Evolutionary conservation across 30 jellyfish, hydroid and myxozoan genomes (phyloP).

Genomic region (Mastigias papua): DNA sequence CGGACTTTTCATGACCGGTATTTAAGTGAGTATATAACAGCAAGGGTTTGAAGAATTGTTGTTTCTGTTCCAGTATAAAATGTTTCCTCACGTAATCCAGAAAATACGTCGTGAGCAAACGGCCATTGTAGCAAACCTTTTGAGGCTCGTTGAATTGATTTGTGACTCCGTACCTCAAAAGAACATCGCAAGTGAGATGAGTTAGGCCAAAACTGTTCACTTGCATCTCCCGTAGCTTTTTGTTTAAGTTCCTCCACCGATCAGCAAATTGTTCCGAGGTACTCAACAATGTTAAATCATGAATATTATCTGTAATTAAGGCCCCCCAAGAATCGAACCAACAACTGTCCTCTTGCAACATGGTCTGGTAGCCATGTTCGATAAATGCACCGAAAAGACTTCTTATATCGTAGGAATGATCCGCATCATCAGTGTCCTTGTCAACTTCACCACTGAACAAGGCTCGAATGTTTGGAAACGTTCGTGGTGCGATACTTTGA

Average conservation of each 20-base stretch:
- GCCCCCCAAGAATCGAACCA: slow-evolving; percentile 99
- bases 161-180: slow-evolving; percentile 88
- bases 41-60: slow-evolving; percentile 53
- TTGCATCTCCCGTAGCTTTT: slow-evolving; percentile 69
- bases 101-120: slow-evolving; percentile 81
- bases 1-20: slow-evolving; percentile 96
- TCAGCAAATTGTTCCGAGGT: slow-evolving; percentile 53
- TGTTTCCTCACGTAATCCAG: slow-evolving; percentile 66
- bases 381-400: slow-evolving; percentile 69
- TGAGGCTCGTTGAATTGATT: slow-evolving; percentile 97
- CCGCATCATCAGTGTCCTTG: slow-evolving; percentile 89
- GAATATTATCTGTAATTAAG: slow-evolving; percentile 88
- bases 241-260: slow-evolving; percentile 83
- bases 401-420: slow-evolving; percentile 72
- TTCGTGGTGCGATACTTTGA: slow-evolving; percentile 98
- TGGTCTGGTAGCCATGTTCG: slow-evolving; percentile 88
- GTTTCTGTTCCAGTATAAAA: slow-evolving; percentile 16
- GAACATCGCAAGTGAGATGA: slow-evolving; percentile 94
- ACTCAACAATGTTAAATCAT: slow-evolving; percentile 69
- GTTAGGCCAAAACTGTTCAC: slow-evolving; percentile 90
- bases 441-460: slow-evolving; percentile 96
- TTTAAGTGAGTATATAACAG: slow-evolving; percentile 91
- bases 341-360: slow-evolving; percentile 98
- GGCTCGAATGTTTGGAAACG: slow-evolving; percentile 98
- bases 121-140: slow-evolving; percentile 95